phyloP scores from a whole-genome alignment of 2,797 vertebrate species.

The Helarctos malayanus region DNA sequence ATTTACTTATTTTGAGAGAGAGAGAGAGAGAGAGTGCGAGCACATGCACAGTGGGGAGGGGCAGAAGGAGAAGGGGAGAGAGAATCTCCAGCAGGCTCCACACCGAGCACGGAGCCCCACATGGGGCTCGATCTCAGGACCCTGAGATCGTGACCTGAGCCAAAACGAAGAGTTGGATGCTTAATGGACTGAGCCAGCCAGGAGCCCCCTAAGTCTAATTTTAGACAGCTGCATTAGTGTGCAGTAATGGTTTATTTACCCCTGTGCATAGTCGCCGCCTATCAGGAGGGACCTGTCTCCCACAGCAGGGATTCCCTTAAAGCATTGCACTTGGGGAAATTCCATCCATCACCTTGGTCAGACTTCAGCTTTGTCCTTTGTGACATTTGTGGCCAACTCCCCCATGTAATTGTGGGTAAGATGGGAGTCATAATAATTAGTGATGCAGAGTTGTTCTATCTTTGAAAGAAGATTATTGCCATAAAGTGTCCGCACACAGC shows the following conservation, averaged over 20 bases:
- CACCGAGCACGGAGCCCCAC: not conserved
- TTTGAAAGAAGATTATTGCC: not conserved
- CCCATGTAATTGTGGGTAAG: not conserved
- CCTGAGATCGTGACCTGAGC: not conserved
- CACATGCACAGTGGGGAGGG: not conserved
- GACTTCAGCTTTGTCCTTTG: not conserved
- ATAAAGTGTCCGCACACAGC: fast-evolving
- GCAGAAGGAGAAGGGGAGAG: not conserved
- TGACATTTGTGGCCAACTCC: not conserved
- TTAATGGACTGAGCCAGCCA: not conserved
- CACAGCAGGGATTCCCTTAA: not conserved
- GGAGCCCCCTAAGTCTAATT: not conserved
- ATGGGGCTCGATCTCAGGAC: not conserved
- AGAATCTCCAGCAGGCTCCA: not conserved
- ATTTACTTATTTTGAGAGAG: not conserved
- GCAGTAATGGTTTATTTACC: not conserved
- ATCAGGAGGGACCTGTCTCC: not conserved
- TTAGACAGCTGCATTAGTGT: not conserved
- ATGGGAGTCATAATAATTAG: not conserved
- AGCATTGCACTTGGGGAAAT: not conserved
- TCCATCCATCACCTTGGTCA: not conserved
- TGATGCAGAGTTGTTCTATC: not conserved
- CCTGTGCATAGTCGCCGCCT: not conserved
- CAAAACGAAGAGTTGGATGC: not conserved
- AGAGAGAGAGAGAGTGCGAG: not conserved